These are phyloP conservation scores for Brenthis ino DNA, from an alignment of 2,888 invertebrate genomes.

Conservation along the genomic window DNA sequence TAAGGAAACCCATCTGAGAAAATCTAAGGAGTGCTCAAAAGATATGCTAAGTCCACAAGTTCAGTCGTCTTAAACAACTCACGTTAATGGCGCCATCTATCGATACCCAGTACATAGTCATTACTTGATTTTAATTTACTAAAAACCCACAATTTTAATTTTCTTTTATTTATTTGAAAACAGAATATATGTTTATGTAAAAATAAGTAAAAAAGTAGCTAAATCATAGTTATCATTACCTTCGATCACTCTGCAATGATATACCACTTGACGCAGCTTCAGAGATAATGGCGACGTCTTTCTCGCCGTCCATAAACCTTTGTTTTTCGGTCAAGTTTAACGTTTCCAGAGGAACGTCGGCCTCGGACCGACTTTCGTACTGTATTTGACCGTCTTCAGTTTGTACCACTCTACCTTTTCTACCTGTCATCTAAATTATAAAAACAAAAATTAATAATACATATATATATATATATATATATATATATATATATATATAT, in stretches of 20 bases:
- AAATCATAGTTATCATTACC: conserved; percentile 48
- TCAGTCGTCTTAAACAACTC: too few relatives aligned
- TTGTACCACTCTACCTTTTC: conserved; percentile 95
- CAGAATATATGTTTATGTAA: background rate
- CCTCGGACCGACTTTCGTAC: conserved; percentile 97
- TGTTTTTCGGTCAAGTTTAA: conserved; percentile 96
- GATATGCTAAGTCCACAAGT: too few relatives aligned
- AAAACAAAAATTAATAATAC: background rate
- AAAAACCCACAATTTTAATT: too few relatives aligned
- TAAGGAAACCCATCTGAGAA: too few relatives aligned
- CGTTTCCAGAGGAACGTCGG: conserved; percentile 97
- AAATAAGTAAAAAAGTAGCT: background rate
- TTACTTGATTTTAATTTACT: too few relatives aligned
- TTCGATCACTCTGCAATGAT: conserved; percentile 96
- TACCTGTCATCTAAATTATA: conserved; percentile 94
- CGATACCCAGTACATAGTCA: too few relatives aligned
- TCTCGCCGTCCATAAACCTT: conserved; percentile 98
- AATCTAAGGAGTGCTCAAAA: too few relatives aligned
- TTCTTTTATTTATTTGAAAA: too few relatives aligned
- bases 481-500: too few relatives aligned
- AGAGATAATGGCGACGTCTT: conserved; percentile 99
- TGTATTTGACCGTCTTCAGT: conserved; percentile 95
- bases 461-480: too few relatives aligned
- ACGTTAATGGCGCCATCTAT: too few relatives aligned
- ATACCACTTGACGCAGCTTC: conserved; percentile 99